Conservation (phyloP, 2,888 invertebrate species). For the Fragum whitleyi region DNA sequence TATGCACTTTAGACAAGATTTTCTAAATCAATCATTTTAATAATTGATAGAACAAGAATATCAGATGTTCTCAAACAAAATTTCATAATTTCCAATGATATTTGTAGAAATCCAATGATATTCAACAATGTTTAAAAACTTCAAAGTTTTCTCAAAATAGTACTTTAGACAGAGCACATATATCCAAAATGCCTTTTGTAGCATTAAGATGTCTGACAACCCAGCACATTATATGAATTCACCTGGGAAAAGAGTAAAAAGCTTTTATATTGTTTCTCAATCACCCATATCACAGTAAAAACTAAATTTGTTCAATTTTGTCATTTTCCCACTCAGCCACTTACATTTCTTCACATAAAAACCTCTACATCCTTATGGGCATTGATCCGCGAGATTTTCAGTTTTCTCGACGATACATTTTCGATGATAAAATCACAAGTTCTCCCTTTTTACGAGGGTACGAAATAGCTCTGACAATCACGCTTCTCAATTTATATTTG, state of each 20-base stretch:
- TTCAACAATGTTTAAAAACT: too few species aligned
- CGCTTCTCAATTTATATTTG: conserved; percentile 6
- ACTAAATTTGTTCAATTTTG: conserved; percentile 27
- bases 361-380: conserved; percentile 20
- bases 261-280: conserved; percentile 30
- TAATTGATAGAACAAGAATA: too few species aligned
- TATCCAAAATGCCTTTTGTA: too few species aligned
- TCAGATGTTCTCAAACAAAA: too few species aligned
- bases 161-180: too few species aligned
- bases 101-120: too few species aligned
- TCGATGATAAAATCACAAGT: conserved; percentile 15
- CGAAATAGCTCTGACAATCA: conserved; percentile 12
- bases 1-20: too few species aligned
- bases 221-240: background rate
- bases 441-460: conserved; percentile 11
- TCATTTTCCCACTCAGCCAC: conserved; percentile 1
- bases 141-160: too few species aligned
- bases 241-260: conserved; percentile 3
- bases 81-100: too few species aligned
- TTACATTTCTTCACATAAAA: conserved; percentile 15
- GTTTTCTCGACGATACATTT: conserved; percentile 13
- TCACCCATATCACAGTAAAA: background rate
- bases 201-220: too few species aligned
- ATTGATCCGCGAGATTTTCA: conserved; percentile 22
- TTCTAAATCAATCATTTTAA: too few species aligned